A percentile compares a stretch with the other conserved stretches of the same genome.
Conservation (phyloP, 2,888 invertebrate genomes). For the Caenorhabditis virilis region DNA sequence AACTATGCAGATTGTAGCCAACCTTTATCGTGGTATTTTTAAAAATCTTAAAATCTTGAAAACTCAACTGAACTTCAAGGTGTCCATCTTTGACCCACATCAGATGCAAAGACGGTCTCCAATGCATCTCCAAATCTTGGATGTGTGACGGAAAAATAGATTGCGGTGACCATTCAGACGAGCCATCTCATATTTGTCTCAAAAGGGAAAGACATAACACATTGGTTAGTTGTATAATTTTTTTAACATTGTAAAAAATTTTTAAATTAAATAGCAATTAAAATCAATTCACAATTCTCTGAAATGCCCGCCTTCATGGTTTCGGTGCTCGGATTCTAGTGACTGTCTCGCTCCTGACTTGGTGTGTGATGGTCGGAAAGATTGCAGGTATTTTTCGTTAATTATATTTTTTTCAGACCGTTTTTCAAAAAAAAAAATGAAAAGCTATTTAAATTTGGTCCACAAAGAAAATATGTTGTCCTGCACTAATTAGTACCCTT, state of each 20-base stretch:
- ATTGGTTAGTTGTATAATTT: conserved; percentile 13
- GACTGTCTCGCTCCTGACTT: conserved; percentile 32
- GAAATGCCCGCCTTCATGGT: conserved; percentile 48
- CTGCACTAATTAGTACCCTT: no score
- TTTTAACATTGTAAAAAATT: neutral
- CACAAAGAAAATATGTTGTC: no score
- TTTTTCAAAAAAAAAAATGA: neutral
- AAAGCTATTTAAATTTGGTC: no score
- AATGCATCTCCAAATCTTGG: conserved; percentile 47
- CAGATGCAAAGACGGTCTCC: conserved; percentile 37
- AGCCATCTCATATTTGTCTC: conserved; percentile 37
- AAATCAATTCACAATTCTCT: conserved; percentile 15
- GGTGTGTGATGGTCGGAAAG: conserved; percentile 43
- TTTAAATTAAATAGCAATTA: conserved; percentile 24
- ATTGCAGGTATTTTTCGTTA: conserved; percentile 33
- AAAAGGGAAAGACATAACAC: conserved; percentile 23
- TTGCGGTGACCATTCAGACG: conserved; percentile 50
- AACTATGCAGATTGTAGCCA: no score
- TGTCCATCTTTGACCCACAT: conserved; percentile 32
- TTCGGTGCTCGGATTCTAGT: conserved; percentile 44
- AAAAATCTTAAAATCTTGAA: no score
- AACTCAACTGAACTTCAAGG: conserved; percentile 8
- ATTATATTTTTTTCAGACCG: neutral
- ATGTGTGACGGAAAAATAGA: conserved; percentile 54
- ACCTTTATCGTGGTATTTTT: neutral